phyloP scores from a whole-genome alignment of 2,888 invertebrate genomes.

The Incurvaria masculella region DNA sequence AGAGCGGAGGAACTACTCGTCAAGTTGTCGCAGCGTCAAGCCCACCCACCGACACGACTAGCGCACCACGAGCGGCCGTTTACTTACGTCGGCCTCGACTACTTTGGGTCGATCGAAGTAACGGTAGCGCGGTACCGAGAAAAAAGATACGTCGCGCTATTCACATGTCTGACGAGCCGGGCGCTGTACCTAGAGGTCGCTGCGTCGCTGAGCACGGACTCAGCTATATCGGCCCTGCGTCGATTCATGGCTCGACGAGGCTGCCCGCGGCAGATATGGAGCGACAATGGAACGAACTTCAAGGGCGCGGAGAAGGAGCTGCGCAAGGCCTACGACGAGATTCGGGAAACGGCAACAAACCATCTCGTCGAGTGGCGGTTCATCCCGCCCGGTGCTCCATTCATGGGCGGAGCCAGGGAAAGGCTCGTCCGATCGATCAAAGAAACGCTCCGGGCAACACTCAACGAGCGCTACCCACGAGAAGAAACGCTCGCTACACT shows the following conservation, averaged over 20 bases:
- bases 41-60: background rate
- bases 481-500: conserved; percentile 2
- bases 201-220: background rate
- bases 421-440: background rate
- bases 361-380: background rate
- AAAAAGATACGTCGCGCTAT: background rate
- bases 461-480: background rate
- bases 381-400: background rate
- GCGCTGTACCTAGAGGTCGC: background rate
- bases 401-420: background rate
- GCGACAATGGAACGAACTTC: background rate
- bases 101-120: conserved; percentile 5
- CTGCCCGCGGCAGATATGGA: background rate
- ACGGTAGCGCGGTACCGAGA: conserved; percentile 5
- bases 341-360: background rate
- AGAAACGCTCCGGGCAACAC: background rate
- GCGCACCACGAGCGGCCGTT: background rate
- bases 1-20: background rate
- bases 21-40: background rate
- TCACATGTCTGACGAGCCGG: background rate
- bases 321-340: background rate
- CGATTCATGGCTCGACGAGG: background rate
- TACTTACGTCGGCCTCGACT: conserved; percentile 4
- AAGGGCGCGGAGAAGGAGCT: background rate
- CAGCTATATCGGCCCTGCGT: no score